Evolutionary conservation across 2,888 invertebrate species (phyloP).

Genomic region (Latrodectus elegans): DNA sequence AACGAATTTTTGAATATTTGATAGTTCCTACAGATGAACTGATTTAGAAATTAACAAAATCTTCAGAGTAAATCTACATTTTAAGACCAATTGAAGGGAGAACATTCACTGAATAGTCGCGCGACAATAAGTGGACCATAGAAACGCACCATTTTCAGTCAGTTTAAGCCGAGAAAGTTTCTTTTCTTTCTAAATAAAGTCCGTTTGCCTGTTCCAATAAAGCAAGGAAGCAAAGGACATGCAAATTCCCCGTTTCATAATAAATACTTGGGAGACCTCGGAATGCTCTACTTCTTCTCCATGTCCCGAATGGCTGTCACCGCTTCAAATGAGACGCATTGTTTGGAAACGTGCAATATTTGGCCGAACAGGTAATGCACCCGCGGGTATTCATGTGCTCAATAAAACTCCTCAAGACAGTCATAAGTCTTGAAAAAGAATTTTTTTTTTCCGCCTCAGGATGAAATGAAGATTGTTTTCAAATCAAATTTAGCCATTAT

Average conservation of each 20-base stretch:
- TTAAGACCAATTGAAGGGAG: too few relatives aligned
- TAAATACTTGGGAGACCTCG: conserved; percentile 47
- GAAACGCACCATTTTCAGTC: neutral
- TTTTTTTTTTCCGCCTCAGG: too few relatives aligned
- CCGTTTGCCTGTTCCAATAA: neutral
- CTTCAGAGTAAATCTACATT: too few relatives aligned
- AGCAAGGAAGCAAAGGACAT: neutral
- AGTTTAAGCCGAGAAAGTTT: neutral
- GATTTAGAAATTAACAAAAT: too few relatives aligned
- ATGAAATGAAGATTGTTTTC: too few relatives aligned
- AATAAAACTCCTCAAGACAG: neutral
- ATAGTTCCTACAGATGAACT: too few relatives aligned
- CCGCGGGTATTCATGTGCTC: conserved; percentile 22
- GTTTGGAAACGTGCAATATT: conserved; percentile 31
- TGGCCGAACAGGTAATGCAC: conserved; percentile 24
- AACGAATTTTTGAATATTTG: too few relatives aligned
- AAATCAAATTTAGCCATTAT: too few relatives aligned
- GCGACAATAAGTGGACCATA: neutral
- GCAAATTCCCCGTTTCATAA: conserved; percentile 37
- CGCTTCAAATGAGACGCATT: conserved; percentile 30
- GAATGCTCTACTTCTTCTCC: conserved; percentile 57
- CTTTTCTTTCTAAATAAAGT: neutral
- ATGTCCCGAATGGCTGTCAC: conserved; percentile 37
- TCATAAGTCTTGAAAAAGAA: too few relatives aligned
- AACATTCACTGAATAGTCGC: too few relatives aligned